Evolutionary conservation across 2,888 invertebrate species (phyloP), one percentile per base, ranked within the genome.

Genomic region (Pachycephus smyrnensis): DNA sequence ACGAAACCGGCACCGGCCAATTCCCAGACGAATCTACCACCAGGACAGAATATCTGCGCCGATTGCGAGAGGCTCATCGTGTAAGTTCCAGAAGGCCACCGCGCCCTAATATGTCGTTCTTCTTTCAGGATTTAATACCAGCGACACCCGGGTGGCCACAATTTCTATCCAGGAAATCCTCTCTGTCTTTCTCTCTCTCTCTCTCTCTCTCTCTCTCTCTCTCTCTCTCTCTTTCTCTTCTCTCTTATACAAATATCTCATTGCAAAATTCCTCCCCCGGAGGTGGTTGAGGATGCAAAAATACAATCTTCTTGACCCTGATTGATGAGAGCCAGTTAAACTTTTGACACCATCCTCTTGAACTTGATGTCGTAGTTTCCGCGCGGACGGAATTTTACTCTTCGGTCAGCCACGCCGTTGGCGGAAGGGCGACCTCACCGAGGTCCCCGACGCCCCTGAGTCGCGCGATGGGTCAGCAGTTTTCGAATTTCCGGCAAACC

Each of bases 51-150:
- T 93, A 96, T 98, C 92, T 99, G 99, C 94, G 97, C 97, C 87
- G 98, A 98, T 91, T 99, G 99, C 94, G 98, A 98, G 92, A 95
- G 98, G 90, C 95, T 98, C 90, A 98, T 99, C 93, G 97, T 98
- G 98, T 99, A 96, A 97, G 98, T 96, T 83, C 71, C 79, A n/a
- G 77, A 33, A 73, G 36, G 73, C 76, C 40, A 69, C 69, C 37
- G 75, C 73, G 73, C 73, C 69, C 23, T 31, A 40, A 76, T n/a
- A 32, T 23, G 69, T 76, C 12, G 36, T 40, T 31, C 74, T 79
- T 71, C 79, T 79, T 71, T 4, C 68, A 55, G 55, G 55, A 55
- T 23, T 55, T 23, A 6, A 23, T 9, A 55, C 9, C 55, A 55
- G 55, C 55, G 55, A 55, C 55, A 55, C 15, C 55, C 55, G 55